These are phyloP conservation scores for Drosophila nigritarsus DNA, from an alignment of 2,888 invertebrate genomes.

Conservation along the genomic window DNA sequence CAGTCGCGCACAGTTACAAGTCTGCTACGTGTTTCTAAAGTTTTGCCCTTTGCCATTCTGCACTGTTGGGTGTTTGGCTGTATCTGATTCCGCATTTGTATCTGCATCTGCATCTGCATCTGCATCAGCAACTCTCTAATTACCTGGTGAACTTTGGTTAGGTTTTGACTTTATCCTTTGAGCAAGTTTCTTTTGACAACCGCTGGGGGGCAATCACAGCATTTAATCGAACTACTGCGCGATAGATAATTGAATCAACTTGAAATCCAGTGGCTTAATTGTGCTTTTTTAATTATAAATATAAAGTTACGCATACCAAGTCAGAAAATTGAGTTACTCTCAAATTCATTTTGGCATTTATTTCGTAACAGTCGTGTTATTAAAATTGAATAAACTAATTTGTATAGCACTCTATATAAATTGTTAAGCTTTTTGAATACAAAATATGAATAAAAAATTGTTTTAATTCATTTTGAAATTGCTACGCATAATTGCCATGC, in stretches of 20 bases:
- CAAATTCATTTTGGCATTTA: background rate
- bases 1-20: background rate
- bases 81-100: background rate
- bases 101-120: background rate
- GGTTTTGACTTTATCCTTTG: slow-evolving; percentile 7
- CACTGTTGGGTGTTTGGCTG: slow-evolving; percentile 1
- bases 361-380: background rate
- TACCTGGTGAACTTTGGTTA: slow-evolving; percentile 10
- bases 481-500: background rate
- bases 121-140: slow-evolving; percentile 25
- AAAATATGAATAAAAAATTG: background rate
- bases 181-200: background rate
- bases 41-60: slow-evolving; percentile 4
- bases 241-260: slow-evolving; percentile 17
- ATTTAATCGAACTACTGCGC: slow-evolving; percentile 9
- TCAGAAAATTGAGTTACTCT: background rate
- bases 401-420: background rate
- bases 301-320: background rate
- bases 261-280: background rate
- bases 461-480: background rate
- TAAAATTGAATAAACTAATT: background rate
- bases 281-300: background rate
- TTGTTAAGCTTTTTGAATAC: background rate
- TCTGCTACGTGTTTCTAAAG: slow-evolving; percentile 5
- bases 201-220: background rate